Evolutionary conservation across 2,888 invertebrate genomes (phyloP).

Genomic region (Margaritifera margaritifera): DNA sequence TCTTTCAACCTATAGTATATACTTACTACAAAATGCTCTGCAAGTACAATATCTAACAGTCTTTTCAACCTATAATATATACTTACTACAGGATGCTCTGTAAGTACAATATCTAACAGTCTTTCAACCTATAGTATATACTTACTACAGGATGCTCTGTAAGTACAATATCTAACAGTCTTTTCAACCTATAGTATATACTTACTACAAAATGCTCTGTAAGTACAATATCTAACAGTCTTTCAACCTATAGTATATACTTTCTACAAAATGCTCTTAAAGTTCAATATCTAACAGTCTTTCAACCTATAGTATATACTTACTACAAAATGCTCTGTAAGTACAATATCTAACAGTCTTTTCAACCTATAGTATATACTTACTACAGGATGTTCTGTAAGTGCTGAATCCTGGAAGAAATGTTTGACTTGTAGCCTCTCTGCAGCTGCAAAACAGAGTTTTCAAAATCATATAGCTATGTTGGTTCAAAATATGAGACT

Average conservation of each 20-base stretch:
- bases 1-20: neutral
- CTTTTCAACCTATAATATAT: neutral
- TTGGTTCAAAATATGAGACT: neutral
- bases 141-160: conserved; percentile 68
- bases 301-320: conserved; percentile 22
- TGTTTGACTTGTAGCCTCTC: conserved; percentile 68
- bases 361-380: conserved; percentile 22
- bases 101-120: conserved; percentile 37
- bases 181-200: conserved; percentile 1
- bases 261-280: conserved; percentile 67
- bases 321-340: conserved; percentile 64
- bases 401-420: conserved; percentile 69
- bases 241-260: conserved; percentile 15
- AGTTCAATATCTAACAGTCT: conserved; percentile 10
- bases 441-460: conserved; percentile 58
- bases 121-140: neutral
- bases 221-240: conserved; percentile 33
- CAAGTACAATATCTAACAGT: conserved; percentile 37
- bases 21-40: conserved; percentile 68
- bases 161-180: conserved; percentile 33
- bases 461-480: neutral
- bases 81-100: conserved; percentile 68
- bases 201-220: conserved; percentile 68
- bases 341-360: too few species aligned
- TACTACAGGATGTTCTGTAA: conserved; percentile 68